phyloP scores from a whole-genome alignment of 1,140 invertebrate genomes.

The Diabrotica undecimpunctata region DNA sequence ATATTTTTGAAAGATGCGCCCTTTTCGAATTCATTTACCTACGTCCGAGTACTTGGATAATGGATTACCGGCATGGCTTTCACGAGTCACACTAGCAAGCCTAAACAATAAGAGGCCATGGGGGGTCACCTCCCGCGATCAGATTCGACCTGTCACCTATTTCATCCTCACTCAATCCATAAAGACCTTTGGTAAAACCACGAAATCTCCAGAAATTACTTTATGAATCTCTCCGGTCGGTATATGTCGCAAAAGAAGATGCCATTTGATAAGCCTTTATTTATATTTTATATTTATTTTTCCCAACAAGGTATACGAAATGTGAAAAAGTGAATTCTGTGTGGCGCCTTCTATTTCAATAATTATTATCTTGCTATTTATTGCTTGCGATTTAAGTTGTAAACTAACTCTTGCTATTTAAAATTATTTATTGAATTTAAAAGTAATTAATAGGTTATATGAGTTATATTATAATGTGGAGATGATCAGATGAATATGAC shows the following conservation, averaged over 20 bases:
- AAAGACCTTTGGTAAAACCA: conserved; percentile 14
- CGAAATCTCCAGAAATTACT: conserved; percentile 14
- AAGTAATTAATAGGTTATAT: too few relatives aligned
- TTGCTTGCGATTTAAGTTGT: too few relatives aligned
- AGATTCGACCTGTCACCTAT: conserved; percentile 21
- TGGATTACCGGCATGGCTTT: not conserved
- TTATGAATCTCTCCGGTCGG: not conserved
- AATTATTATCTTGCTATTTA: too few relatives aligned
- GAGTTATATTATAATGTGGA: too few relatives aligned
- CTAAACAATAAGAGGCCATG: conserved; percentile 19
- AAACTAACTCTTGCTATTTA: too few relatives aligned
- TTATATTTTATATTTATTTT: conserved; percentile 1
- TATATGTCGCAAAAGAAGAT: not conserved
- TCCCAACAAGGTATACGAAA: not conserved
- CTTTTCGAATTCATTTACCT: too few relatives aligned
- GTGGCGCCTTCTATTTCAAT: not conserved
- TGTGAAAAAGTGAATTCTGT: not conserved
- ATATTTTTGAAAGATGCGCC: not conserved
- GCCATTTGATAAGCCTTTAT: not conserved
- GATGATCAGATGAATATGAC: too few relatives aligned
- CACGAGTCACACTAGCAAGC: conserved; percentile 9
- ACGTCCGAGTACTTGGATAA: not conserved
- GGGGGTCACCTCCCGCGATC: conserved; percentile 20
- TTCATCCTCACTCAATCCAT: conserved; percentile 14
- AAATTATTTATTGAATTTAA: too few relatives aligned